These are phyloP conservation scores for Brachymystax lenok DNA, from an alignment of 2,797 vertebrate genomes.

Conservation along the genomic window DNA sequence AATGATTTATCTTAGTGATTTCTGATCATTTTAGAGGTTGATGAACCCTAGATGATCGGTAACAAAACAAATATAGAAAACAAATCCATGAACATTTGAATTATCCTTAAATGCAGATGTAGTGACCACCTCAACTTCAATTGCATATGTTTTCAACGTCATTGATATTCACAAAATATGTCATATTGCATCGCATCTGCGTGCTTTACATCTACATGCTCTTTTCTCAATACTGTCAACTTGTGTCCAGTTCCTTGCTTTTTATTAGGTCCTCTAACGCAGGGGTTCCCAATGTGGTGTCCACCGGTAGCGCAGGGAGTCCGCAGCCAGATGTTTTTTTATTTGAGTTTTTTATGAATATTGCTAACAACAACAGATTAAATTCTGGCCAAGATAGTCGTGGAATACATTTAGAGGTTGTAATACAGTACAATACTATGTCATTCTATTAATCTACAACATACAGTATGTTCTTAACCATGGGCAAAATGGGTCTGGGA, in stretches of 20 bases:
- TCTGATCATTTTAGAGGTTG: conserved; percentile 25
- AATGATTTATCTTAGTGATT: conserved; percentile 14
- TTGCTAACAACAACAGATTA: neutral
- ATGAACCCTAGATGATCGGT: conserved; percentile 23
- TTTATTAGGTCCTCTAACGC: neutral
- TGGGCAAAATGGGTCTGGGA: no score
- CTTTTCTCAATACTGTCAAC: neutral
- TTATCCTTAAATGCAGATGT: conserved; percentile 39
- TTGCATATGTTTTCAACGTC: conserved; percentile 35
- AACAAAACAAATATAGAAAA: conserved; percentile 26
- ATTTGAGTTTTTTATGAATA: neutral
- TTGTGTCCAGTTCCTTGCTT: neutral
- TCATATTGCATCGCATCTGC: conserved; percentile 22
- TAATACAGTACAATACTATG: conserved; percentile 11
- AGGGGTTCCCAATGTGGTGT: no score
- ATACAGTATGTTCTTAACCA: no score
- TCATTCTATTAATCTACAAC: no score
- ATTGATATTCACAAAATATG: conserved; percentile 8
- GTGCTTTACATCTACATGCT: conserved; percentile 11
- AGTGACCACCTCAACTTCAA: conserved; percentile 48
- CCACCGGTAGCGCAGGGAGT: no score
- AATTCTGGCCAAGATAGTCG: no score
- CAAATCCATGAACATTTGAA: conserved; percentile 22
- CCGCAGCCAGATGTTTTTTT: no score
- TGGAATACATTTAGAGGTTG: no score